Conservation (phyloP, 2,888 invertebrate genomes). For the Pharmacophagus antenor region DNA sequence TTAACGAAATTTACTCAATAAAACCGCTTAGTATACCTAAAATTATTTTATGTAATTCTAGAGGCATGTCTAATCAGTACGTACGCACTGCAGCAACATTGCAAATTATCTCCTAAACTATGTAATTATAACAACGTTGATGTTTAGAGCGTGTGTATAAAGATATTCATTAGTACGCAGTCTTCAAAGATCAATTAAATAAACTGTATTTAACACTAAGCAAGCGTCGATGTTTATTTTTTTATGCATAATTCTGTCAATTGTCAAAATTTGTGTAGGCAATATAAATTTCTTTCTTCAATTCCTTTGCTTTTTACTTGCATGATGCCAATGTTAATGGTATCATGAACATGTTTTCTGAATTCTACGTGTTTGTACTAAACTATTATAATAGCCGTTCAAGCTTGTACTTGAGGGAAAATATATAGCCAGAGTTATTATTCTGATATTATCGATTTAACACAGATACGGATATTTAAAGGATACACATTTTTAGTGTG, state of each 20-base stretch:
- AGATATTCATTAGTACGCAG: conserved; percentile 28
- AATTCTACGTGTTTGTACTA: conserved; percentile 35
- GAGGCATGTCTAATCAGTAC: conserved; percentile 28
- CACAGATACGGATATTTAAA: conserved; percentile 48
- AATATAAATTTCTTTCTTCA: conserved; percentile 27
- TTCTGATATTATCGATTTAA: conserved; percentile 53
- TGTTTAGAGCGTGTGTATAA: conserved; percentile 9
- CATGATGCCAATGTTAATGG: conserved; percentile 43
- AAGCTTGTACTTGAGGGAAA: conserved; percentile 38
- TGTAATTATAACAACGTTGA: conserved; percentile 24
- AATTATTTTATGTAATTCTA: conserved; percentile 18
- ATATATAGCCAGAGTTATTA: conserved; percentile 41
- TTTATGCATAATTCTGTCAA: conserved; percentile 34
- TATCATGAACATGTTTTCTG: conserved; percentile 34
- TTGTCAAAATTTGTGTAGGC: conserved; percentile 38
- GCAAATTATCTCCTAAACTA: conserved; percentile 29
- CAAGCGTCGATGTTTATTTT: conserved; percentile 1
- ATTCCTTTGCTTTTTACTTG: conserved; percentile 43
- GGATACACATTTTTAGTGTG: conserved; percentile 16
- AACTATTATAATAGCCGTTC: conserved; percentile 49
- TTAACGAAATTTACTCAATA: conserved; percentile 2
- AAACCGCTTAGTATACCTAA: conserved; percentile 13
- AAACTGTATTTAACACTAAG: neutral
- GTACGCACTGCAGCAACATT: conserved; percentile 23
- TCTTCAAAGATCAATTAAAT: conserved; percentile 16